phyloP scores from a whole-genome alignment of 2,113 vertebrate genomes.

The Panurus biarmicus region DNA sequence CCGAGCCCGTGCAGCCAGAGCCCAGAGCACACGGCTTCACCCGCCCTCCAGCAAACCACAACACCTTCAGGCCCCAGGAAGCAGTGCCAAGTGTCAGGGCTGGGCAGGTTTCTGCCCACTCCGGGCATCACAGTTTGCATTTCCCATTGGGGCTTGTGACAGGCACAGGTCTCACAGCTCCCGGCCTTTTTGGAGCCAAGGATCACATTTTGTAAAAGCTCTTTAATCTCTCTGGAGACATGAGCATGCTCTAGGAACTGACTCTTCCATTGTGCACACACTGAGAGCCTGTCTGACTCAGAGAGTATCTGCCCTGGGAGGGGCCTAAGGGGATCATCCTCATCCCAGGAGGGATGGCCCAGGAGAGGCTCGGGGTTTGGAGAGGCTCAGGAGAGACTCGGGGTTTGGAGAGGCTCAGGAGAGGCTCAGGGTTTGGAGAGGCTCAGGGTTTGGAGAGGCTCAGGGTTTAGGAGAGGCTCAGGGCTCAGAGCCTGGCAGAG shows the following conservation, averaged over 20 bases:
- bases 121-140: rapidly evolving
- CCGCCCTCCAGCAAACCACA: rapidly evolving
- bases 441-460: no score
- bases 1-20: rapidly evolving
- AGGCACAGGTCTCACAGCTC: rapidly evolving
- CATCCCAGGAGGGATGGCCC: no score
- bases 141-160: not conserved
- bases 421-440: no score
- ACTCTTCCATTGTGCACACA: rapidly evolving
- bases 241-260: no score
- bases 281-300: not conserved
- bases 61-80: rapidly evolving
- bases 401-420: no score
- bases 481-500: not conserved
- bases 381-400: no score
- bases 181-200: rapidly evolving
- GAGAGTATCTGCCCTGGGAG: rapidly evolving
- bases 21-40: rapidly evolving
- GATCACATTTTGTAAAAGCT: no score
- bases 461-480: not conserved
- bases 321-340: no score
- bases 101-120: not conserved
- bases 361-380: no score
- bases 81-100: rapidly evolving
- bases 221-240: rapidly evolving